A percentile compares a stretch with the other conserved stretches of the same genome.
Conservation (phyloP, 2,888 invertebrate species). For the Callyntrura guangdongensis region DNA sequence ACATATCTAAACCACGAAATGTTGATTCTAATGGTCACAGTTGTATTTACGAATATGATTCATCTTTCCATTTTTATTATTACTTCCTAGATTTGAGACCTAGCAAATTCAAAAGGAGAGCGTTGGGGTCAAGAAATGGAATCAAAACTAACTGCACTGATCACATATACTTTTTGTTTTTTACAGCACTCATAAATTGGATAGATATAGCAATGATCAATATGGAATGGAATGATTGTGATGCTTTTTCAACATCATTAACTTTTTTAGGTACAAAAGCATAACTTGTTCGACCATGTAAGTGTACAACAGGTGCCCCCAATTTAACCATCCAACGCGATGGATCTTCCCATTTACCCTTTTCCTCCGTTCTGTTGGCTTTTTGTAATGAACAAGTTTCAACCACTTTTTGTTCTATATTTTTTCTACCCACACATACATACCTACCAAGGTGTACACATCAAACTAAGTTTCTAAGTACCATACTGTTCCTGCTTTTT, state of each 20-base stretch:
- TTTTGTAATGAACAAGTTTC: slow-evolving; percentile 40
- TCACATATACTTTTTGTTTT: neutral
- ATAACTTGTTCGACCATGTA: neutral
- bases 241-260: neutral
- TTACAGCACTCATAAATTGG: neutral
- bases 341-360: slow-evolving; percentile 24
- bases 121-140: neutral
- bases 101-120: neutral
- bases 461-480: slow-evolving; percentile 38
- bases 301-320: slow-evolving; percentile 42
- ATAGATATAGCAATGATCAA: slow-evolving; percentile 14
- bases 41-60: neutral
- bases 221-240: neutral
- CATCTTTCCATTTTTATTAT: neutral
- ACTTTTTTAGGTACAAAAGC: neutral
- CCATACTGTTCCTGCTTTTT: slow-evolving; percentile 70
- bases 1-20: neutral
- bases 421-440: neutral
- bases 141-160: neutral
- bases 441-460: neutral
- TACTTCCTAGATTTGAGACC: neutral
- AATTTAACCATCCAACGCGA: slow-evolving; percentile 20
- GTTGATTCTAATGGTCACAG: slow-evolving; percentile 12
- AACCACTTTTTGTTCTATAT: slow-evolving; percentile 1
- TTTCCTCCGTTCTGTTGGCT: slow-evolving; percentile 9